Base-by-base conservation (phyloP, 2,888 invertebrate genomes). In the Leucophenga maculata region DNA sequence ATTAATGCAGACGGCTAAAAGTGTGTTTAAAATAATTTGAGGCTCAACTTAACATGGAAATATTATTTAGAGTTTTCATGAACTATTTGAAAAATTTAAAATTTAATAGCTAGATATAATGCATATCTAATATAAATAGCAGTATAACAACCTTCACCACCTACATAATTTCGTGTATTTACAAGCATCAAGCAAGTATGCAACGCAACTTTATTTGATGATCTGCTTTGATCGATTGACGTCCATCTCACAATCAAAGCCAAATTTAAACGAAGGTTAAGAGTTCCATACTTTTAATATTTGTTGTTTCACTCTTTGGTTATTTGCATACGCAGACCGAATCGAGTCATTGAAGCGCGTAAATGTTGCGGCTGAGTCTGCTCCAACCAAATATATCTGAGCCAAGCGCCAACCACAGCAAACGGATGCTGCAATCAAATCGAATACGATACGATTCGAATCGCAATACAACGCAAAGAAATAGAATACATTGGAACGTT, bases 251-350 rank as follows among this genome's bases (percentile, higher is more conserved):
- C 26, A 26, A 83, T 83, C 83, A 83, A 77, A 74, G 79, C 73
- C 72, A 74, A 78, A 75, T 77, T 79, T 81, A 81, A n/a, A 76
- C 75, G 80, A 83, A 83, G 83, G 83, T 79, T 83, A 80, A 82
- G 75, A 82, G 82, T 80, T 83, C 82, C 78, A 83, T 83, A 79
- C 83, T 75, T 74, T 83, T 83, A 83, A 81, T 79, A 81, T 77
- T 69, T 57, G 57, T 26, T 57, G 13, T 57, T 13, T 22, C 31
- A 22, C 55, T 13, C 3, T 46, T 46, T 62, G 46, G 44, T 46
- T 65, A 71, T 71, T 71, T 71, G 71, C 65, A 71, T 71, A 67
- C 57, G 66, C 44, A n/a, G 44, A 9, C 54, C 32, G 32, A 48
- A 39, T 57, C 20, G 57, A 78, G 72, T 76, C 81, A 81, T 77